Percentiles rank a stretch among this genome's conserved stretches.
Conservation (phyloP, 2,888 invertebrate genomes). For the Ctenicera cuprea region DNA sequence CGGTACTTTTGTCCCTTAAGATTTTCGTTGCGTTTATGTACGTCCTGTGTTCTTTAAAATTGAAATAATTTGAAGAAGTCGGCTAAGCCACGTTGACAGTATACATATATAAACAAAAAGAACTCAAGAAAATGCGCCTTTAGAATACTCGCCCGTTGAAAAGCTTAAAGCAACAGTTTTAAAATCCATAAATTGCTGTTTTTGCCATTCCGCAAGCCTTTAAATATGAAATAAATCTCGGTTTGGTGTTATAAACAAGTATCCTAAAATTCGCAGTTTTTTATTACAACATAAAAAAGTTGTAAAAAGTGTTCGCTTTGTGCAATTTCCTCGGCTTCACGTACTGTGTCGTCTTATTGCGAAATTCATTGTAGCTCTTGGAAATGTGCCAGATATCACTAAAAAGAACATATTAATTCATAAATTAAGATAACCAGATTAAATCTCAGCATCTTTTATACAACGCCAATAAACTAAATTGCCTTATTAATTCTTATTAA, state of each 20-base stretch:
- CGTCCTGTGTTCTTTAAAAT: too few species aligned
- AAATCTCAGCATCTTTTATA: not conserved
- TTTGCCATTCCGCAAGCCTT: conserved; percentile 6
- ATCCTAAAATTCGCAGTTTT: conserved; percentile 28
- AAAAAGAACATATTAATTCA: conserved; percentile 19
- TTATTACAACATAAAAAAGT: conserved; percentile 34
- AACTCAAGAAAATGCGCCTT: too few species aligned
- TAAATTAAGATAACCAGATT: conserved; percentile 31
- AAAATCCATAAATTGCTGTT: conserved; percentile 23
- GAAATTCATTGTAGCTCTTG: conserved; percentile 4
- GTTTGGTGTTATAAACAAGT: conserved; percentile 28
- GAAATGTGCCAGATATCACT: conserved; percentile 18
- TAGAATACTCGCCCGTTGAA: too few species aligned
- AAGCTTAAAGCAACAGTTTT: conserved; percentile 19
- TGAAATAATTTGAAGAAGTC: too few species aligned
- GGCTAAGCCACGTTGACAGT: too few species aligned
- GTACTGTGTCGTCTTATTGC: conserved; percentile 8
- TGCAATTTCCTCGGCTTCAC: conserved; percentile 20
- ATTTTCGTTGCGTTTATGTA: too few species aligned
- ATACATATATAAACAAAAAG: too few species aligned
- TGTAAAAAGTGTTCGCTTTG: conserved; percentile 33
- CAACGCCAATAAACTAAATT: not conserved
- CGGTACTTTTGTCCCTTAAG: too few species aligned
- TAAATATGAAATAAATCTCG: conserved; percentile 30
- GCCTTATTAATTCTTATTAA: not conserved